Conservation (phyloP, 2,888 invertebrate species). For the Monochamus alternatus region DNA sequence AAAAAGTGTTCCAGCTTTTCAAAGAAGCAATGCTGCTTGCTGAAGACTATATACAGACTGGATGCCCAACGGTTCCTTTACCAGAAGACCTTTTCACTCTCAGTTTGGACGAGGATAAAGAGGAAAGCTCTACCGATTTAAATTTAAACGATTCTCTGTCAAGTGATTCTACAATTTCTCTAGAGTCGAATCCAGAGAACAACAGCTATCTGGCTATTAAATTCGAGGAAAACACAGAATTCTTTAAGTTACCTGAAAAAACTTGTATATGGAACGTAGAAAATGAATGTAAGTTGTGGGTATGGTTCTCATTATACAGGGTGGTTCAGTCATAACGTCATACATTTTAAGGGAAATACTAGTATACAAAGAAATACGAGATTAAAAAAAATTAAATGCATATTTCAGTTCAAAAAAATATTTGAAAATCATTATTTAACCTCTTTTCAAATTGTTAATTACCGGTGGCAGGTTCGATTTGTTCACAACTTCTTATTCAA, state of each 20-base stretch:
- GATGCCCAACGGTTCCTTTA: constrained; percentile 56
- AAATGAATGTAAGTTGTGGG: constrained; percentile 46
- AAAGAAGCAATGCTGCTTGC: constrained; percentile 64
- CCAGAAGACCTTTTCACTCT: constrained; percentile 62
- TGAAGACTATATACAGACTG: constrained; percentile 63
- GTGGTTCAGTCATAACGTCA: too few relatives aligned
- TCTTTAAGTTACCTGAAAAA: constrained; percentile 55
- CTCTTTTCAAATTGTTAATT: too few relatives aligned
- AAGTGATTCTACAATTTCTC: constrained; percentile 30
- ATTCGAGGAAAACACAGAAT: constrained; percentile 44
- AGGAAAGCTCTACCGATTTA: constrained; percentile 40
- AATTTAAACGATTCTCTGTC: constrained; percentile 15
- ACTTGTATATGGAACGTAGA: constrained; percentile 47
- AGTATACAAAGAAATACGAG: too few relatives aligned
- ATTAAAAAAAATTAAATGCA: too few relatives aligned
- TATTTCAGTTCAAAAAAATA: too few relatives aligned
- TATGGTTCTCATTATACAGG: too few relatives aligned
- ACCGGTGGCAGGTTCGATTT: too few relatives aligned
- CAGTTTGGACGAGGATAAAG: constrained; percentile 32
- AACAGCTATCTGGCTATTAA: constrained; percentile 54
- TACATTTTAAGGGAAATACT: too few relatives aligned
- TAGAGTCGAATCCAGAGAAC: constrained; percentile 11
- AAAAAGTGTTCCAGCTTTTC: constrained; percentile 63
- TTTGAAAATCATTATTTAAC: too few relatives aligned
- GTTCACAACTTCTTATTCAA: too few relatives aligned